Base-by-base conservation (phyloP, 1,140 invertebrate genomes). In the Diorhabda carinulata region DNA sequence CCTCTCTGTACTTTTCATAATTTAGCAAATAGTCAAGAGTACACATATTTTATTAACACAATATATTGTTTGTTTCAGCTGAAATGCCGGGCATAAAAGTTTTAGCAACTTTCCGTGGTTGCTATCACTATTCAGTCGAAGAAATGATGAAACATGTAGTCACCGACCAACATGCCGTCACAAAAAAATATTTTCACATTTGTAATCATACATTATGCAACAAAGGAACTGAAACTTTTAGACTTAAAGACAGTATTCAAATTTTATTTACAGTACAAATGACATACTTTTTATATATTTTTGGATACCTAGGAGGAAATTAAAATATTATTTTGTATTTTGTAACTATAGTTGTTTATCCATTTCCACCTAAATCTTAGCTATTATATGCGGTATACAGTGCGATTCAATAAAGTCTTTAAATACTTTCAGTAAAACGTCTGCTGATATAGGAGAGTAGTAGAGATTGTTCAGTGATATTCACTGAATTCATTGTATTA, bases 181-280 rank as follows among this genome's bases (percentile, higher is more conserved):
- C 40, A 3, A 67, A 60, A 45, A 44, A 44, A 9, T 43, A 61
- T 44, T 67, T 60, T 47, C 66, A 61, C 25, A 41, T 45, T 5
- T 67, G 66, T 47, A 61, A 60, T 42, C 41, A 67, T 25, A 60
- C 57, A 43, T 60, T 67, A 43, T 67, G 66, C 41, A 67, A 67
- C 43, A 43, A 43, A 42, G 57, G 52, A 9, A 40, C 9, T 57
- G n/a, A 57, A 57, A 10, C 1, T 9, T 58, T 4, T 57, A 66
- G 64, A 5, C n/a, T 43, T 43, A 8, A 10, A n/a, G 47, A 52
- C 4, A 4, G 47, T 52, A 52, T 52, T 52, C 47, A n/a, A 8
- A 52, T n/a, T 2, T 52, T 52, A 4, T n/a, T 52, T 3, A 8
- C n/a, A 52, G 47, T 52, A 52, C 47, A 52, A 52, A 52, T 52